Evolutionary conservation across 2,888 invertebrate species (phyloP), one percentile per base, ranked within the genome.

Genomic region (Fragum fragum): DNA sequence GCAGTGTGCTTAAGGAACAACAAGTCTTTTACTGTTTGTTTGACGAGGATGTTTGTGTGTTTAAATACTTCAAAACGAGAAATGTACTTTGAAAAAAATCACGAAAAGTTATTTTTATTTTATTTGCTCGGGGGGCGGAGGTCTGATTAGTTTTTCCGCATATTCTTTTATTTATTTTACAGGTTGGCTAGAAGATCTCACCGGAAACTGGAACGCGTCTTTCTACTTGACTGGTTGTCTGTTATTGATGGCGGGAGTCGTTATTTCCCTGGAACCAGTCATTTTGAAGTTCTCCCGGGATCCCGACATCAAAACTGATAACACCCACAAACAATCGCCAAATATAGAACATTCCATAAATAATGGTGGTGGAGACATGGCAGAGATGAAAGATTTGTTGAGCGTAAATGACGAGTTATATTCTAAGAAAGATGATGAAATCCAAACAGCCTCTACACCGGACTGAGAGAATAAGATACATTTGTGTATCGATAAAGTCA

Each of bases 191-290:
- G 42, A 72, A 36, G 85, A 85, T 53, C 57, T 29, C 5, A 79
- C 81, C 11, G 85, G 85, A n/a, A 79, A 74, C 57, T 85, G 85
- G 85, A 47, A 76, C n/a, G 79, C 81, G 26, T 85, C 85, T 23
- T 85, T 85, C 70, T 63, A 69, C n/a, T 28, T 85, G n/a, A 81
- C 79, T 16, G 85, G 81, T 11, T 71, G 66, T 23, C 53, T 81
- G n/a, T 61, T 85, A n/a, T 57, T 85, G 0, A 9, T 71, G 14
- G 69, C 79, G 3, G 76, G 61, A 0, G 21, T 79, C 0, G 28
- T 76, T 23, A 55, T 85, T 3, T n/a, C 42, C 11, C 21, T 73
- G 5, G 85, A 85, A 59, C 79, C 76, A 26, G 23, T 70, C 7
- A 59, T 84, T 14, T n/a, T 42, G n/a, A 36, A 39, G 16, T 47